Percentiles rank a stretch among this genome's conserved stretches.
Conservation (phyloP, 2,797 vertebrate genomes). For the Notolepis coatsorum region DNA sequence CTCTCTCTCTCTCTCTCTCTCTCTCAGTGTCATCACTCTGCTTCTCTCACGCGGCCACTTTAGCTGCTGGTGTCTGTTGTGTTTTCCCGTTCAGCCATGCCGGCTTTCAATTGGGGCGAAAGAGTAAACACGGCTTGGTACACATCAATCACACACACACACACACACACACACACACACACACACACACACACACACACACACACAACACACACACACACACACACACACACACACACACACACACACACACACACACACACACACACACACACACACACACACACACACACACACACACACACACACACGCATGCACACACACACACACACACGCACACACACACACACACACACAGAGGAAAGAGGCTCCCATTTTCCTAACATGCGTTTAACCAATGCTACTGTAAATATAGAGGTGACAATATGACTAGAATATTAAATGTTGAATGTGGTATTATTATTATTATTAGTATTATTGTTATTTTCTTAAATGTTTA, state of each 20-base stretch:
- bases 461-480: too few relatives aligned
- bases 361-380: too few relatives aligned
- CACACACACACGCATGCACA: too few relatives aligned
- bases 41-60: constrained; percentile 72
- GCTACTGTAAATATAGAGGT: too few relatives aligned
- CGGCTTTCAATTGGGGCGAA: constrained; percentile 77
- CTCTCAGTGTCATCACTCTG: constrained; percentile 64
- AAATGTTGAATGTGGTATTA: too few relatives aligned
- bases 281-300: too few relatives aligned
- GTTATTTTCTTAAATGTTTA: too few relatives aligned
- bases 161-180: constrained; percentile 23
- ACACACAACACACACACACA: constrained; percentile 49
- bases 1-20: not conserved
- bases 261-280: too few relatives aligned
- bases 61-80: constrained; percentile 71
- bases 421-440: too few relatives aligned
- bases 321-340: too few relatives aligned
- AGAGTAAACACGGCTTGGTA: constrained; percentile 77
- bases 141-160: constrained; percentile 78
- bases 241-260: not conserved
- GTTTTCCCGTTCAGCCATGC: constrained; percentile 63
- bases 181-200: constrained; percentile 6
- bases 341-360: constrained; percentile 9
- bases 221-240: constrained; percentile 1
- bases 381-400: too few relatives aligned